Evolutionary conservation across 2,797 vertebrate genomes (phyloP).

Genomic region (Oceanodroma leucorhoa): DNA sequence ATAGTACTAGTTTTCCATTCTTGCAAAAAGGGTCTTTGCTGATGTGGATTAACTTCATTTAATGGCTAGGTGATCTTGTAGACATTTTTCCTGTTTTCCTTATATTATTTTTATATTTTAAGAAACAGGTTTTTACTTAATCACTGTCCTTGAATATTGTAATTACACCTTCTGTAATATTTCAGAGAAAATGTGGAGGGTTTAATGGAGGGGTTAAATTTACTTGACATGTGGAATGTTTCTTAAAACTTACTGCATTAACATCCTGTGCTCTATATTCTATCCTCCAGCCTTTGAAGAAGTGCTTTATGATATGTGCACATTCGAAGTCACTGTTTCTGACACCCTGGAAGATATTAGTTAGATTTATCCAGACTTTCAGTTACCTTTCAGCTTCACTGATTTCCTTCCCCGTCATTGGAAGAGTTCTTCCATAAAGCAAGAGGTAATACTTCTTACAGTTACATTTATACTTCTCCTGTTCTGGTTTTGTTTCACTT

Average conservation of each 20-base stretch:
- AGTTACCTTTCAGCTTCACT: not conserved
- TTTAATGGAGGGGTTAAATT: not conserved
- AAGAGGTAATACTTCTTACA: not conserved
- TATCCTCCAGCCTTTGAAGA: not conserved
- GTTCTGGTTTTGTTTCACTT: not conserved
- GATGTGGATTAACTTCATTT: not conserved
- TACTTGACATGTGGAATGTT: not conserved
- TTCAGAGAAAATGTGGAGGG: not conserved
- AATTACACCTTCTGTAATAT: not conserved
- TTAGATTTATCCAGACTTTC: not conserved
- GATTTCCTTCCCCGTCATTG: not conserved
- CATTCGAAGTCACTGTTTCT: not conserved
- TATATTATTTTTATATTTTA: not conserved
- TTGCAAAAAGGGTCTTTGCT: not conserved
- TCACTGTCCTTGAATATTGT: not conserved
- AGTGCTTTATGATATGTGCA: accelerated
- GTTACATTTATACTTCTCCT: not conserved
- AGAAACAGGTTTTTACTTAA: not conserved
- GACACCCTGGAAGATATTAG: not conserved
- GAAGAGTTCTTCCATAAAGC: not conserved
- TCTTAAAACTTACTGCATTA: not conserved
- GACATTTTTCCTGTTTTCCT: not conserved
- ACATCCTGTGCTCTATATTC: not conserved
- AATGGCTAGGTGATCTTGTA: not conserved
- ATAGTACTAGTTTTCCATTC: not conserved